Percentiles rank a stretch among this genome's conserved stretches.
Conservation (phyloP, 2,888 invertebrate genomes). For the Drosophila merina region DNA sequence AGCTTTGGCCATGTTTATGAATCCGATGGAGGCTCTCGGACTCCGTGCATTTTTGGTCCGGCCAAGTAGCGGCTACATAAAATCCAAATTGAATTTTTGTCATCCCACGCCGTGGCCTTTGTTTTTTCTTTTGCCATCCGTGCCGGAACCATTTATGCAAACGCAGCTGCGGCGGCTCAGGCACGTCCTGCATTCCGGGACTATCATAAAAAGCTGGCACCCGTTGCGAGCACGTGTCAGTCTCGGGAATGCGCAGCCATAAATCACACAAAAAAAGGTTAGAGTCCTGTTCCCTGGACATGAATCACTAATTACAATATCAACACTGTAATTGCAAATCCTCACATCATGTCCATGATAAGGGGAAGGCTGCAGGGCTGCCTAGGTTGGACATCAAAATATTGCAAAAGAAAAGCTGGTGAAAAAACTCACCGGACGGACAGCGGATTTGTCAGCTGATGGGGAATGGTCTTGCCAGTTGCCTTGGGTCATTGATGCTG, state of each 20-base stretch:
- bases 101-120: slow-evolving; percentile 24
- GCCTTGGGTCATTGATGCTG: slow-evolving; percentile 33
- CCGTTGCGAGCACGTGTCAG: slow-evolving; percentile 39
- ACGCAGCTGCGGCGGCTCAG: slow-evolving; percentile 67
- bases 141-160: slow-evolving; percentile 73
- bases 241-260: slow-evolving; percentile 50
- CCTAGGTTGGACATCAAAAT: neutral
- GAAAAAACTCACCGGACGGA: neutral
- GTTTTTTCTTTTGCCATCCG: slow-evolving; percentile 31
- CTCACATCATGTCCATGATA: neutral
- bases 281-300: slow-evolving; percentile 31
- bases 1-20: slow-evolving; percentile 65
- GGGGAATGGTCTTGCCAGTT: neutral
- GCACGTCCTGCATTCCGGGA: slow-evolving; percentile 57
- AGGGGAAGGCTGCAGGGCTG: neutral
- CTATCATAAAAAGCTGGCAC: slow-evolving; percentile 41
- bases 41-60: slow-evolving; percentile 36
- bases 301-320: slow-evolving; percentile 43
- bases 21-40: slow-evolving; percentile 29
- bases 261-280: slow-evolving; percentile 46
- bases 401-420: neutral
- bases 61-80: slow-evolving; percentile 54
- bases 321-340: slow-evolving; percentile 38
- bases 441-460: slow-evolving; percentile 2
- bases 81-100: slow-evolving; percentile 77